Base-by-base conservation (phyloP, 2,797 vertebrate genomes). In the Taenioides sp. region DNA sequence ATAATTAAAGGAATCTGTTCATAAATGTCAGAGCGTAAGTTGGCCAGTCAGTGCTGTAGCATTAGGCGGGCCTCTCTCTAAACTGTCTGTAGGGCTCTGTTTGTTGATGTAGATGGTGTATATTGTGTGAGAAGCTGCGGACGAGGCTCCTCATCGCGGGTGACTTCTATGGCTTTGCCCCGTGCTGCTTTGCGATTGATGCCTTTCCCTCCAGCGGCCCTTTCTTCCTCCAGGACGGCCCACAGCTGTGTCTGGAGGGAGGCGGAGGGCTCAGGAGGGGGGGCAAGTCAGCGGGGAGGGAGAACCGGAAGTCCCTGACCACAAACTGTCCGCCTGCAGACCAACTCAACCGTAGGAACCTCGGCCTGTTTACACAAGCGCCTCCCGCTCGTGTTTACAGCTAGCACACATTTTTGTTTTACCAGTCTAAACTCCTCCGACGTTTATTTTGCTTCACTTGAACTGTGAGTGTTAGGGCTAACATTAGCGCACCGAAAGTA, bases 391-490 rank as follows among this genome's bases (percentile, higher is more conserved):
- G 79, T 89, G 88, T 92, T 92, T 92, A 89, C 82, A 89, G 83
- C 87, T 76, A 64, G 80, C 73, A 86, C 87, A 86, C 84, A 87
- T 92, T 89, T 87, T 86, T 89, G 86, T 88, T 89, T 90, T 81
- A 81, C 78, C 82, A 71, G 84, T 87, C 84, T 84, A 80, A 86
- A 89, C 87, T 87, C 78, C 82, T 78, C 58, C 1, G 49, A 82
- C 79, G 86, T 88, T 90, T 91, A 90, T 91, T 91, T 88, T 83
- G 80, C 77, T 86, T 87, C 75, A 73, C 84, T 90, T 86, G 87
- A 86, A 90, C 86, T 81, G 82, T 86, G 85, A 90, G 88, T 80
- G 82, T 81, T 64, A 34, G 77, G 81, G 77, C 78, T 76, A 65
- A 69, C 80, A 65, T 77, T 75, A 82, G 70, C 55, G 11, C 77